These are phyloP conservation scores for Drosophila mayaguana DNA, from an alignment of 2,888 invertebrate genomes.

Conservation along the genomic window DNA sequence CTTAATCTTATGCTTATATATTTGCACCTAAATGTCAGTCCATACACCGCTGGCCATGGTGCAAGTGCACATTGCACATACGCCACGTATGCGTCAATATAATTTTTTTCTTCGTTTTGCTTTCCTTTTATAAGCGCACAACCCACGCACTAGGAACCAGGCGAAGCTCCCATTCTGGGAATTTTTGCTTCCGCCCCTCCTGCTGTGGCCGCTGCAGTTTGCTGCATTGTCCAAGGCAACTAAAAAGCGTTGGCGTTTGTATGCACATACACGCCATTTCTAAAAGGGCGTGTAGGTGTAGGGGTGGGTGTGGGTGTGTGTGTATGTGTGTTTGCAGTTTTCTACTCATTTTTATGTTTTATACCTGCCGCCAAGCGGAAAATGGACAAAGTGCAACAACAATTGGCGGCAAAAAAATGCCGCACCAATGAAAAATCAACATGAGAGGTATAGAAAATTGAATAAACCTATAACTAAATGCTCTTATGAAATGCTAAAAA, in stretches of 20 bases:
- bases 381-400: conserved; percentile 47
- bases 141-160: neutral
- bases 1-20: conserved; percentile 22
- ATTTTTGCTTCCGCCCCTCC: conserved; percentile 11
- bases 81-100: conserved; percentile 27
- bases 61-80: conserved; percentile 18
- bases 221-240: conserved; percentile 22
- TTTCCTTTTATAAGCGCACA: neutral
- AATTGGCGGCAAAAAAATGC: conserved; percentile 36
- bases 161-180: neutral
- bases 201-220: conserved; percentile 9
- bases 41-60: conserved; percentile 3
- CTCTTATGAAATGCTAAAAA: neutral
- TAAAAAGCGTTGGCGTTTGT: conserved; percentile 36
- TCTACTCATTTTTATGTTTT: conserved; percentile 55
- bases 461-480: neutral
- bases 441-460: neutral
- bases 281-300: neutral
- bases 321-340: conserved; percentile 14
- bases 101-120: conserved; percentile 18
- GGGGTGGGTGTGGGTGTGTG: neutral
- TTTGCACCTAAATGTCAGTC: conserved; percentile 10
- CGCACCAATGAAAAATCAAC: conserved; percentile 10
- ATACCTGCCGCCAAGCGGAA: conserved; percentile 42
- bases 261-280: conserved; percentile 9